Base-by-base conservation (phyloP, 1,140 invertebrate genomes). In the Rhopalosiphum padi region DNA sequence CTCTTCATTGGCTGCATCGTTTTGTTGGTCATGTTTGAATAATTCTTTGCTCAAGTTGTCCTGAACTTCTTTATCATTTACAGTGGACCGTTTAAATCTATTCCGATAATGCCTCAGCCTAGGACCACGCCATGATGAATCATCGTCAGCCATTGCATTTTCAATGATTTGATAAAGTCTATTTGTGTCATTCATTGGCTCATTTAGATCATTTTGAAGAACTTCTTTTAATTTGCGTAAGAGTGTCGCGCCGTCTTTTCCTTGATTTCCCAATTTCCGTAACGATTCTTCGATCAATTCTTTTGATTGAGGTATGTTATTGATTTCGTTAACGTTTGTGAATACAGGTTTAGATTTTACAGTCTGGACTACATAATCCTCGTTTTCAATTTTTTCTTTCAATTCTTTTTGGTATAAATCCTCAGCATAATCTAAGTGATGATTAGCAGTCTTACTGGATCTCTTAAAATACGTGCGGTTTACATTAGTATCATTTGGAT, bases 251-350 rank as follows among this genome's bases (percentile, higher is more conserved):
- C 91, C 91, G 25, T 93, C 91, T 86, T 93, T 30, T 30, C 91
- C 91, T 43, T 93, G 91, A 55, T 43, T 53, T n/a, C 43, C 91
- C 35, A 93, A 55, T 85, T 93, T 93, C 6, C 91, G n/a, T 22
- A 93, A 85, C 4, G 91, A 93, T 53, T 93, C 91, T 86, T 93
- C 91, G 7, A 93, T 93, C n/a, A 93, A 43, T 86, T 93, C 91
- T 93, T 93, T 93, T n/a, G 91, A 93, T 83, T 85, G 82, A 48
- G 35, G 91, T 86, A 90, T 91, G 18, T 92, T 93, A 30, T 92
- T 94, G 43, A 94, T 94, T 93, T 95, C 95, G 23, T 94, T 93
- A n/a, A 94, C 95, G 94, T 97, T 96, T 22, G n/a, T 25, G 43
- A 86, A 21, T 37, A 48, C 35, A 0, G 77, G 25, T 41, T 93